These are phyloP conservation scores for Bettongia penicillata DNA, from an alignment of 2,113 vertebrate genomes.

Conservation along the genomic window DNA sequence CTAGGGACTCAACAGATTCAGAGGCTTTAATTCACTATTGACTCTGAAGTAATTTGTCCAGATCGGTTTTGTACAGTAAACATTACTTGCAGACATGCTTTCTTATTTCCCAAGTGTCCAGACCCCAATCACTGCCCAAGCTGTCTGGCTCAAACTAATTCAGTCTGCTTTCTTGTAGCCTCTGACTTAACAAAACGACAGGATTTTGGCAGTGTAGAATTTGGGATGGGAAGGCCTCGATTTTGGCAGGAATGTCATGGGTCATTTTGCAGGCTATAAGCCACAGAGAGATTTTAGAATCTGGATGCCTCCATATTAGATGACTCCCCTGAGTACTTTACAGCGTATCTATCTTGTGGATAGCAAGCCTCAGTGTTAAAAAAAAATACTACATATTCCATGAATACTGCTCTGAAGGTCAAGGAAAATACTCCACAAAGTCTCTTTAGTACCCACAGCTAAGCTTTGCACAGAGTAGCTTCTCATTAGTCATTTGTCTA, in stretches of 20 bases:
- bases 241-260: constrained; percentile 64
- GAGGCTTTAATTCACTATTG: constrained; percentile 51
- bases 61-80: constrained; percentile 66
- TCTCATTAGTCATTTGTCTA: background rate
- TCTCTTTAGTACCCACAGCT: background rate
- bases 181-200: constrained; percentile 66
- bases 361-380: constrained; percentile 26
- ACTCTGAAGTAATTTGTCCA: constrained; percentile 59
- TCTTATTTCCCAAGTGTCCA: constrained; percentile 57
- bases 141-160: constrained; percentile 78
- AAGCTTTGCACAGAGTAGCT: background rate
- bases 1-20: constrained; percentile 53
- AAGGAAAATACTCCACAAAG: background rate
- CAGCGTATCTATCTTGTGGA: background rate
- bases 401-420: background rate
- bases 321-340: constrained; percentile 5
- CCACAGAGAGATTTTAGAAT: constrained; percentile 52
- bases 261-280: constrained; percentile 54
- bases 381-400: background rate
- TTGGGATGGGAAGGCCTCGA: background rate
- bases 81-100: constrained; percentile 59
- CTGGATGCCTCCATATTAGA: constrained; percentile 27
- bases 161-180: constrained; percentile 71
- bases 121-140: constrained; percentile 62
- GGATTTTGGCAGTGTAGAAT: constrained; percentile 61